phyloP scores from a whole-genome alignment of 2,888 invertebrate species.

The Pardosa pseudoannulata region DNA sequence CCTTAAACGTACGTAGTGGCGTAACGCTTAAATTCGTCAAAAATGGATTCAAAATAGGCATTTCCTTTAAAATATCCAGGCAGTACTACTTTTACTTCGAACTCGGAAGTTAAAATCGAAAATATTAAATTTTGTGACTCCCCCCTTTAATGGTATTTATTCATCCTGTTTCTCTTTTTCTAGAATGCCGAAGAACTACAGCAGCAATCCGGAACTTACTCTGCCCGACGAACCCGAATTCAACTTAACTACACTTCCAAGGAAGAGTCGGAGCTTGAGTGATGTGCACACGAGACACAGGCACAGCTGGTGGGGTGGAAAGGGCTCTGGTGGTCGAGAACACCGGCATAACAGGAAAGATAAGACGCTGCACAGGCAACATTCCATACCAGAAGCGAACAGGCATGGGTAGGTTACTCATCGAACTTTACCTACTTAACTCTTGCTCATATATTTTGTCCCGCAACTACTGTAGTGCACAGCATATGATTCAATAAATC shows the following conservation, averaged over 20 bases:
- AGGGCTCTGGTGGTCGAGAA: conserved; percentile 30
- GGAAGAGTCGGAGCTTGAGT: conserved; percentile 82
- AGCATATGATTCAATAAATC: no score
- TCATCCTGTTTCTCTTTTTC: not conserved
- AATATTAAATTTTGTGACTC: no score
- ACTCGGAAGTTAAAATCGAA: no score
- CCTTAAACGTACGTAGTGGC: no score
- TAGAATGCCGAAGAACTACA: conserved; percentile 67
- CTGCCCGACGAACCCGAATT: conserved; percentile 2
- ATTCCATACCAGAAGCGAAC: conserved; percentile 50
- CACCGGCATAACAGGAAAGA: conserved; percentile 34
- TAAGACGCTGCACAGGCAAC: conserved; percentile 36
- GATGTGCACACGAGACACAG: conserved; percentile 78
- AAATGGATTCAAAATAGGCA: no score
- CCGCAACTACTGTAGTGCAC: no score
- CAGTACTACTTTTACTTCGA: no score
- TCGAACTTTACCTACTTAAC: no score
- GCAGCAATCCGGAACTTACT: conserved; percentile 63
- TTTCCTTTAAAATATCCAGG: no score
- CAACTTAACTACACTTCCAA: not conserved
- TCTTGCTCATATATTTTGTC: no score
- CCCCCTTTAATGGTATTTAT: no score
- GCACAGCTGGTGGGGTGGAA: conserved; percentile 74
- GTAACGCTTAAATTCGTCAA: no score
- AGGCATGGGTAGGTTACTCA: conserved; percentile 22